These are phyloP conservation scores for Xenopus laevis DNA, from an alignment of 2,113 vertebrate genomes.

Conservation along the genomic window DNA sequence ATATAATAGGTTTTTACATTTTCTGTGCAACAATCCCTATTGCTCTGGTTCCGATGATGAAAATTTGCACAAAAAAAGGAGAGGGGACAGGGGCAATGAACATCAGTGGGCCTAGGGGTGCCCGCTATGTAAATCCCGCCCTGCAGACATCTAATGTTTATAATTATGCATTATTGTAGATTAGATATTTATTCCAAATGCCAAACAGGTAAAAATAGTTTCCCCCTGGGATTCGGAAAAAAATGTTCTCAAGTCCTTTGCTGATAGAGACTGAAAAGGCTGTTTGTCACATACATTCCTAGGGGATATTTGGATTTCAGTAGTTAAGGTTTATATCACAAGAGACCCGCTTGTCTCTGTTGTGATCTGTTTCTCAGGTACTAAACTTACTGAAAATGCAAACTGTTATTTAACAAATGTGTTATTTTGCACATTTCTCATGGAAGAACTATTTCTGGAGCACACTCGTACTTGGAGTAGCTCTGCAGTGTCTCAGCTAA, in stretches of 20 bases:
- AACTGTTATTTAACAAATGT: not conserved
- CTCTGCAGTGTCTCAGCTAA: not conserved
- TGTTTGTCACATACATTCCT: slow-evolving; percentile 37
- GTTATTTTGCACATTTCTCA: no score
- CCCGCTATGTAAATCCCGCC: no score
- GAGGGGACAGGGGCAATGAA: no score
- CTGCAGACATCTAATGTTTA: no score
- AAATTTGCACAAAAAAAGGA: no score
- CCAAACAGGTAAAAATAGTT: not conserved
- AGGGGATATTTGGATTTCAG: slow-evolving; percentile 26
- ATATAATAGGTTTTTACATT: no score
- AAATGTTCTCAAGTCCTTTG: slow-evolving; percentile 39
- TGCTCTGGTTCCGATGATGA: no score
- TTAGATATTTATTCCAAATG: slow-evolving; percentile 9
- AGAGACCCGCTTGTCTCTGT: slow-evolving; percentile 20
- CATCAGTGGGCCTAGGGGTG: no score
- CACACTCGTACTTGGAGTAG: not conserved
- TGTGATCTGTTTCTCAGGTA: slow-evolving; percentile 16
- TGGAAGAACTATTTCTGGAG: no score
- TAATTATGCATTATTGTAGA: no score
- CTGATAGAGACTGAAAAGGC: slow-evolving; percentile 40
- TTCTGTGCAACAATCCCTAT: no score
- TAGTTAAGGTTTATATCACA: slow-evolving; percentile 21
- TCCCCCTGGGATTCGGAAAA: not conserved
- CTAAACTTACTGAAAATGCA: slow-evolving; percentile 12